Evolutionary conservation across 2,888 invertebrate species (phyloP).

Genomic region (Villa cingulata): DNA sequence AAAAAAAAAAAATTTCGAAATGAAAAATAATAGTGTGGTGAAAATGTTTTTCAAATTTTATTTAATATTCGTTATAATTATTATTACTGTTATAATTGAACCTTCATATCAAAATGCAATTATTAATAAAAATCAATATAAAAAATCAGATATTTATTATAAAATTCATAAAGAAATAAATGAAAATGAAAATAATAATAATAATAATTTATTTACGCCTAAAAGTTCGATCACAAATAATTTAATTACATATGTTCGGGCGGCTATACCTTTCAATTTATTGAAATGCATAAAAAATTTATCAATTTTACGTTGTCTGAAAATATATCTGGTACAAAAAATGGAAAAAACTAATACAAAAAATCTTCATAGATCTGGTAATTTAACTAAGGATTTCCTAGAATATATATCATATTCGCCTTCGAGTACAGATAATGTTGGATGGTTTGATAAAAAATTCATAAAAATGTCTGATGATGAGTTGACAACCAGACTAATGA

Average conservation of each 20-base stretch:
- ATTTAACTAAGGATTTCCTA: constrained; percentile 26
- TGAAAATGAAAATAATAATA: background rate
- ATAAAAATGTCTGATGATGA: constrained; percentile 37
- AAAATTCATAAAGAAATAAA: background rate
- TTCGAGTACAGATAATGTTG: constrained; percentile 21
- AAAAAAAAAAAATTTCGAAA: no score
- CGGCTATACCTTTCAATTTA: constrained; percentile 31
- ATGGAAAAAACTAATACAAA: constrained; percentile 33
- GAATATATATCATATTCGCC: constrained; percentile 23
- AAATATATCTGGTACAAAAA: constrained; percentile 42
- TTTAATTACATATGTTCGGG: constrained; percentile 27
- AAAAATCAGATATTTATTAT: no score
- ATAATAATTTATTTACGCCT: background rate
- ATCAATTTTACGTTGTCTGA: constrained; percentile 41
- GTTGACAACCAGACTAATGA: constrained; percentile 39
- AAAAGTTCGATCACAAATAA: constrained; percentile 1
- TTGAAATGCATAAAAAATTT: constrained; percentile 30
- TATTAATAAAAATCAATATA: no score
- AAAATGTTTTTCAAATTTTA: no score
- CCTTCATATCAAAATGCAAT: no score
- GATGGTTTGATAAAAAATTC: constrained; percentile 37
- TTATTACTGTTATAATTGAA: no score
- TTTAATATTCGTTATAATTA: no score
- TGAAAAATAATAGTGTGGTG: no score
- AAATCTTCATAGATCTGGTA: constrained; percentile 13